These are phyloP conservation scores for Mimas tiliae DNA, from an alignment of 2,888 invertebrate genomes.

Conservation along the genomic window DNA sequence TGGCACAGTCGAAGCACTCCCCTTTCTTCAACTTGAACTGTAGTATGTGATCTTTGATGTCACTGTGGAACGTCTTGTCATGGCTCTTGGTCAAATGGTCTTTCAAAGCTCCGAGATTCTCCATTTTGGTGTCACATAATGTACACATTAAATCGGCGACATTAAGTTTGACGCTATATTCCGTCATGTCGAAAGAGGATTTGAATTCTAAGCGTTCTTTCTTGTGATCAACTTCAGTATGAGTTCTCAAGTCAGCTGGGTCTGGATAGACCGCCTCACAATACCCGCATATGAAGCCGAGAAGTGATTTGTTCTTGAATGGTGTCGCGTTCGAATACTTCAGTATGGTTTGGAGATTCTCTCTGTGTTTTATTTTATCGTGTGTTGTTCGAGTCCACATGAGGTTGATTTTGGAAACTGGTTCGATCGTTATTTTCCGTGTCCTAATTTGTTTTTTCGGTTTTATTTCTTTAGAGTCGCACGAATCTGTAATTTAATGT, in stretches of 20 bases:
- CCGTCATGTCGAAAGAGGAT: constrained; percentile 56
- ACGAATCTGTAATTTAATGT: constrained; percentile 17
- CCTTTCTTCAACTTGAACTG: constrained; percentile 72
- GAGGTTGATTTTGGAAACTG: constrained; percentile 44
- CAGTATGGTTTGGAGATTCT: constrained; percentile 63
- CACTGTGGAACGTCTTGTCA: constrained; percentile 53
- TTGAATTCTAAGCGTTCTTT: constrained; percentile 58
- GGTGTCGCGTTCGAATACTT: constrained; percentile 67
- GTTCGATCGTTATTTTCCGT: constrained; percentile 44
- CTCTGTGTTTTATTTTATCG: constrained; percentile 62
- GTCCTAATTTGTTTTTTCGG: constrained; percentile 29
- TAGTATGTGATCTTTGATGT: constrained; percentile 69
- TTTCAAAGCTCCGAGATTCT: constrained; percentile 52
- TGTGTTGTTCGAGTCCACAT: constrained; percentile 46
- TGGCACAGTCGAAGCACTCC: constrained; percentile 63
- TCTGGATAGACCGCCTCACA: constrained; percentile 64
- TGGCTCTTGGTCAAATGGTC: constrained; percentile 62
- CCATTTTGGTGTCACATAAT: constrained; percentile 52
- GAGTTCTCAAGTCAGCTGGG: constrained; percentile 56
- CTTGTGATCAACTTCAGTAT: constrained; percentile 53
- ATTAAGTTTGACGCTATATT: constrained; percentile 65
- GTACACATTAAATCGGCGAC: constrained; percentile 55
- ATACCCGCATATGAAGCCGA: constrained; percentile 68
- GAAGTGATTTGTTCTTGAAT: constrained; percentile 63
- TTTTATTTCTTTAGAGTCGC: constrained; percentile 13